Evolutionary conservation across 1,140 invertebrate genomes (phyloP), one percentile per base, ranked within the genome.

Genomic region (Aricia agestis): DNA sequence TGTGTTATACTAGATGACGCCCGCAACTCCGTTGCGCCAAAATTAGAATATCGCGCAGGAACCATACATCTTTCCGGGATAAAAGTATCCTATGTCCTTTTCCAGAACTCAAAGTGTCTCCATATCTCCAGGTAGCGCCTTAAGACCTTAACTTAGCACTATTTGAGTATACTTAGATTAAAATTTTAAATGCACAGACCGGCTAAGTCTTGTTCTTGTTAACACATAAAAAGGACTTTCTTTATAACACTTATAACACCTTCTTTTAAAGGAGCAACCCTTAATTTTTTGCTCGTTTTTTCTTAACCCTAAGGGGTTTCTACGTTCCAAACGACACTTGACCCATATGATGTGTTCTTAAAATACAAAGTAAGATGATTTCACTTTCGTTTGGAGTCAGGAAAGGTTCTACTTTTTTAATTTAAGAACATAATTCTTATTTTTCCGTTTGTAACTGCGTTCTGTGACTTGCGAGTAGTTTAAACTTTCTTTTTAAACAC

Each of bases 361-460:
- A n/a, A 19, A 59, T 19, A 59, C 58, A 59, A 59, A 59, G 58
- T 59, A 59, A 59, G 18, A 18, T 59, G 17, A 59, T 59, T 59
- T 59, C 6, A 0, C n/a, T 59, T 59, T 59, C 58, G 58, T 19
- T 7, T 19, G 17, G 18, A 52, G 45, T 52, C 45, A 52, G 9
- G 45, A 15, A 15, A 52, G 11, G 45, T 52, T 13, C 42, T 45
- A 6, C 42, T 45, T 52, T 42, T 42, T 1, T 9, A 4, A 42
- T 42, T 25, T 3, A 25, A 36, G 13, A 52, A 25, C 25, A 25
- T 25, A 52, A 52, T 52, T 13, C 11, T 52, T 13, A 13, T 52
- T 52, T 52, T 52, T 13, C 45, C 2, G 45, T 15, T 52, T 42
- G 41, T 42, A n/a, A 45, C 42, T 9, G 11, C 45, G 13, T 52